These are phyloP conservation scores for Pogonophryne albipinna DNA, from an alignment of 2,797 vertebrate genomes.

Conservation along the genomic window DNA sequence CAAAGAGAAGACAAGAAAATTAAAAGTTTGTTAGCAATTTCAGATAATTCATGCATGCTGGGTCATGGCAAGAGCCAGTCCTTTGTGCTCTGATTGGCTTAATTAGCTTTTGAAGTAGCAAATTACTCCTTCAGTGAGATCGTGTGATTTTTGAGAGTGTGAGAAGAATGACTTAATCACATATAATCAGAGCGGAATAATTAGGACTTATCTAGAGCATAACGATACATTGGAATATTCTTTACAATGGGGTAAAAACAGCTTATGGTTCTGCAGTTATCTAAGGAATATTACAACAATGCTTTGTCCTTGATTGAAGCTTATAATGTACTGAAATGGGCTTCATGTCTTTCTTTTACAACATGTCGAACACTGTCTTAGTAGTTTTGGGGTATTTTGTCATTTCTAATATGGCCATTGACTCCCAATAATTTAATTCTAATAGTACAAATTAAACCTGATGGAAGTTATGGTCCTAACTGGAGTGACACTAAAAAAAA, in stretches of 20 bases:
- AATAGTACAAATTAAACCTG: not conserved
- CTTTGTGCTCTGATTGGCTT: slow-evolving; percentile 82
- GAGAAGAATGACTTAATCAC: slow-evolving; percentile 82
- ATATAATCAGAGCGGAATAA: slow-evolving; percentile 80
- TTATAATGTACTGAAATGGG: slow-evolving; percentile 19
- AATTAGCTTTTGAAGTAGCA: slow-evolving; percentile 85
- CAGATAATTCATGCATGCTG: slow-evolving; percentile 74
- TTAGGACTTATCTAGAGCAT: slow-evolving; percentile 66
- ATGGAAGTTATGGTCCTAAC: not conserved
- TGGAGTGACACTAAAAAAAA: slow-evolving; percentile 10
- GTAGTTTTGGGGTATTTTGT: not conserved
- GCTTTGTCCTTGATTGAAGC: slow-evolving; percentile 27
- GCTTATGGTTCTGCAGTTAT: slow-evolving; percentile 14
- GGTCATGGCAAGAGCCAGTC: slow-evolving; percentile 75
- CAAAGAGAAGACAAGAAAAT: slow-evolving; percentile 58
- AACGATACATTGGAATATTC: slow-evolving; percentile 58
- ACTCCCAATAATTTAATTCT: not conserved
- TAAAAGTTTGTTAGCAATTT: slow-evolving; percentile 73
- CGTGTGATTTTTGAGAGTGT: slow-evolving; percentile 78
- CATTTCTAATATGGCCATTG: not conserved
- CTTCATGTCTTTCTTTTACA: not conserved
- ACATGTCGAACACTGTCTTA: not conserved
- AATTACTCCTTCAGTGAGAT: slow-evolving; percentile 81
- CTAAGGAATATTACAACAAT: slow-evolving; percentile 3
- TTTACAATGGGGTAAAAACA: slow-evolving; percentile 52